Base-by-base conservation (phyloP, 2,113 vertebrate genomes). In the Mormoops blainvillei region DNA sequence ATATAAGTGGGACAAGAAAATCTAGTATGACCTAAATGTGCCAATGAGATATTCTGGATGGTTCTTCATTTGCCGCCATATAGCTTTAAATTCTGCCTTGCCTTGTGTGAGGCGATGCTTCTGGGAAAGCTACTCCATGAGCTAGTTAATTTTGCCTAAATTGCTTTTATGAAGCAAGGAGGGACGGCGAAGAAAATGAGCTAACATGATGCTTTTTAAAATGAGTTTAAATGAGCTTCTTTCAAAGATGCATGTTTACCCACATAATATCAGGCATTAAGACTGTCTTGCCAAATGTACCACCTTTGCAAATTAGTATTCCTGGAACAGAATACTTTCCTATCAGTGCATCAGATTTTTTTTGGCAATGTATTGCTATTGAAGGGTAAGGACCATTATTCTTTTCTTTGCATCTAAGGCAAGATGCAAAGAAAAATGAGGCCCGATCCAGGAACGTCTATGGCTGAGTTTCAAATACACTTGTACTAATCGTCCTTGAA, bases 121-220 rank as follows among this genome's bases (percentile, higher is more conserved):
- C 50, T 10, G 82, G 6, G n/a, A 26, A 33, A 28, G 45, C 12
- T n/a, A 3, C 78, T 24, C 16, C 26, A 4, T 18, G 67, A 70
- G 18, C 52, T 7, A 12, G 10, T 43, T 63, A 9, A 36, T 82
- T 82, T 48, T 50, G 31, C 67, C 65, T 33, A 67, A 85, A 73
- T 48, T 67, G 31, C 26, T 74, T 81, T 81, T 48, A 24, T 26
- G 48, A 94, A 89, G 36, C 5, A 5, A 70, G 61, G 43, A 70
- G 54, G 7, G 19, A 93, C 20, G 15, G 26, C 12, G 28, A 65
- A 83, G 54, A 38, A 38, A 80, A 65, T 4, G 9, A 54, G 36
- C n/a, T 71, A 71, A 31, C 50, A 26, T 4, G 68, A 52, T 58
- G 58, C 26, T 74, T 96, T 97, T 87, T 28, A 20, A 76, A 94